Evolutionary conservation across 2,797 vertebrate genomes (phyloP).

Genomic region (Melanotaenia parkinsoni): DNA sequence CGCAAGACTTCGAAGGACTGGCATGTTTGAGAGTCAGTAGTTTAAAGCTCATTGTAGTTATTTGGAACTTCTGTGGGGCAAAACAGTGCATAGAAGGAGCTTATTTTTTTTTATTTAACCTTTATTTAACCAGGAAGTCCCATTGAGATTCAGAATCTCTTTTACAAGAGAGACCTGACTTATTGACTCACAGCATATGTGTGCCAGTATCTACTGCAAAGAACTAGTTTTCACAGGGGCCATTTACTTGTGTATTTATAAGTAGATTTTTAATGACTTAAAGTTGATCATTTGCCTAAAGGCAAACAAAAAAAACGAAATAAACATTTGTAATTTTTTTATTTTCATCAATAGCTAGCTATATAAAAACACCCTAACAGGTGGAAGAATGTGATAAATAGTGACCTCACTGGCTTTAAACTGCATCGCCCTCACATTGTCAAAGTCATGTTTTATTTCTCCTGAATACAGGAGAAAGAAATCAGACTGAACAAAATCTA

Average conservation of each 20-base stretch:
- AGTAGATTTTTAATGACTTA: background rate
- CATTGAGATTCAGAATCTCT: too few relatives aligned
- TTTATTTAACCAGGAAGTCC: too few relatives aligned
- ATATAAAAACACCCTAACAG: too few relatives aligned
- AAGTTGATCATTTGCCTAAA: background rate
- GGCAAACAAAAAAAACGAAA: background rate
- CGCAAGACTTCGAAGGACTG: background rate
- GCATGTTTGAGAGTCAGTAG: background rate
- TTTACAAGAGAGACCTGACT: too few relatives aligned
- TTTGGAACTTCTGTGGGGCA: background rate
- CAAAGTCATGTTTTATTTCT: too few relatives aligned
- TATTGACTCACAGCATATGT: background rate
- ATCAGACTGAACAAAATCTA: background rate
- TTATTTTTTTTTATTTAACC: background rate
- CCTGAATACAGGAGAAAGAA: background rate
- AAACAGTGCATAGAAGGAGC: background rate
- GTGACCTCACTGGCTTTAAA: background rate
- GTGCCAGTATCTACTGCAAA: background rate
- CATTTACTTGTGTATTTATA: background rate
- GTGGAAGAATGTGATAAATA: background rate
- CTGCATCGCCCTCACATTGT: too few relatives aligned
- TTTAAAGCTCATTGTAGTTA: background rate
- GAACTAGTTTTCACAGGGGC: background rate
- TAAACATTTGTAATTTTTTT: too few relatives aligned
- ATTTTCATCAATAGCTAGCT: too few relatives aligned